Conservation (phyloP, 2,113 vertebrate genomes). For the Pitta sordida region DNA sequence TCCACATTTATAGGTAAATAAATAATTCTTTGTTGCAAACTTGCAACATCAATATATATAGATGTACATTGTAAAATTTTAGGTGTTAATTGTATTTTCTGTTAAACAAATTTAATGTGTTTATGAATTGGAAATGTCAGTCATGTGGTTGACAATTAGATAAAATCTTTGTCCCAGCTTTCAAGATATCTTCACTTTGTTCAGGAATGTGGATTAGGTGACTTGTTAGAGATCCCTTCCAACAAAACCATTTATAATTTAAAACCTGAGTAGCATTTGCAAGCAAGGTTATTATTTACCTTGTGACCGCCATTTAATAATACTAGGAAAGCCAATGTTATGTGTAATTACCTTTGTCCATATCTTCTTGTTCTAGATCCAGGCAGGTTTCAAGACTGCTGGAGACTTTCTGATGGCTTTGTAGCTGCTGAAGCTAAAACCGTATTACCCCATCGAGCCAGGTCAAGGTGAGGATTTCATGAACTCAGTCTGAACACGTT, state of each 20-base stretch:
- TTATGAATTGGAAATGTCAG: neutral
- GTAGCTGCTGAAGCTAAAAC: constrained; percentile 96
- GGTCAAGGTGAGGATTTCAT: constrained; percentile 83
- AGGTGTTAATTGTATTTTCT: neutral
- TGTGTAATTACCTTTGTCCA: neutral
- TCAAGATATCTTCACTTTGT: neutral
- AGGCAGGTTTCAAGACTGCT: constrained; percentile 92
- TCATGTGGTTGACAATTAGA: neutral
- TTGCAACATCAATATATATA: neutral
- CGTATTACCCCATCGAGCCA: constrained; percentile 91
- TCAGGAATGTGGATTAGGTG: neutral
- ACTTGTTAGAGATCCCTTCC: neutral
- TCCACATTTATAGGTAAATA: neutral
- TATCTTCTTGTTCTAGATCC: constrained; percentile 78
- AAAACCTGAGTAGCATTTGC: neutral
- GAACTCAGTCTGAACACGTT: neutral
- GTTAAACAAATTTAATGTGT: neutral
- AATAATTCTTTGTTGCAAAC: neutral
- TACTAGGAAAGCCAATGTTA: neutral
- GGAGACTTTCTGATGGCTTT: constrained; percentile 97
- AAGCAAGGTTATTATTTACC: neutral
- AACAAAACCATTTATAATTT: neutral
- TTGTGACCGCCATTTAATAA: neutral
- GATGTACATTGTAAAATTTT: neutral
- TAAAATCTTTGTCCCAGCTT: neutral